Base-by-base conservation (phyloP, 2,888 invertebrate species). In the Oegoconia quadripuncta region DNA sequence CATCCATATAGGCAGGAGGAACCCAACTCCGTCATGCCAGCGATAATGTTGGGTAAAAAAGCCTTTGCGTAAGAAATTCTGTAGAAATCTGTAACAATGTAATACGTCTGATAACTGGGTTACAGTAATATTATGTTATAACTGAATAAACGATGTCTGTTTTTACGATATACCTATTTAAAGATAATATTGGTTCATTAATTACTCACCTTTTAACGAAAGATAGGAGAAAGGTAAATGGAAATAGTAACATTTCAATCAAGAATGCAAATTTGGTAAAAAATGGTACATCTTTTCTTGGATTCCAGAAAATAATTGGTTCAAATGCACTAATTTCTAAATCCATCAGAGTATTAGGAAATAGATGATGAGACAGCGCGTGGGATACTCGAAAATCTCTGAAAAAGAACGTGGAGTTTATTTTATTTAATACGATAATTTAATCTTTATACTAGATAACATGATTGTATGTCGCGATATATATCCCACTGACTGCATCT, bases 331-430 rank as follows among this genome's bases (percentile, higher is more conserved):
- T 91, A 9, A 95, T 79, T 66, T 95, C 94, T 44, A 92, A 77
- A 71, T 95, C 95, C 71, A 91, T 89, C 3, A 92, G 73, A 0
- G 95, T 93, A 63, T 96, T 95, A 0, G 95, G 90, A 61, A 91
- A 94, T 6, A 93, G 77, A 62, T 96, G 95, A 68, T 95, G 95
- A 22, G 94, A 94, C 27, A 95, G 65, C 0, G 87, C 91, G 59
- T 95, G 95, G 0, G 91, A 91, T 25, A 95, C 89, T 42, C 95
- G 88, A 90, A 93, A 95, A 46, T 93, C 91, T 52, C 90, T 89
- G 64, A 38, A 84, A 82, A 43, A 25, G 25, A 25, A 23, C 8
- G 40, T 7, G 31, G n/a, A n/a, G n/a, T n/a, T n/a, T n/a, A n/a
- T n/a, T n/a, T n/a, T n/a, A n/a, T n/a, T n/a, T n/a, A n/a, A n/a